phyloP scores from a whole-genome alignment of 1,140 invertebrate genomes.

The Diachasmimorpha longicaudata region DNA sequence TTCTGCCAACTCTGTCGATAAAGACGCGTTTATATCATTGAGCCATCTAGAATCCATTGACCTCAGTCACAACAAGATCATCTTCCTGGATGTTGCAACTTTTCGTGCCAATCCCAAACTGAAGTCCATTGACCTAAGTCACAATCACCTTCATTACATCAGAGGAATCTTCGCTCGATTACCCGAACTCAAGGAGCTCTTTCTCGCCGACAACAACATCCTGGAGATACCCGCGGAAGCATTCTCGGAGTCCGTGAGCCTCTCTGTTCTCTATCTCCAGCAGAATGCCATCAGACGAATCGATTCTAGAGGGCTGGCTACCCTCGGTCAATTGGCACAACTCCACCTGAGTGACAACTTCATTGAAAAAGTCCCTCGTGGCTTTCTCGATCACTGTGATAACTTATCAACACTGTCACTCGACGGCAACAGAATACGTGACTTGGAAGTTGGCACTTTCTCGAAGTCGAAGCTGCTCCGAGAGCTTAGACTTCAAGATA shows the following conservation, averaged over 20 bases:
- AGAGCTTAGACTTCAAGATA: constrained; percentile 86
- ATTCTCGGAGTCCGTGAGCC: constrained; percentile 76
- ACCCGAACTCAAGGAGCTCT: constrained; percentile 78
- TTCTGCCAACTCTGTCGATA: constrained; percentile 77
- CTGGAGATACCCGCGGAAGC: constrained; percentile 81
- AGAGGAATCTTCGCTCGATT: constrained; percentile 82
- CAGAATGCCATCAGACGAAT: constrained; percentile 84
- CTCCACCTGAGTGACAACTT: constrained; percentile 88
- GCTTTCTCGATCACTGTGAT: constrained; percentile 75
- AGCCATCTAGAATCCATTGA: constrained; percentile 81
- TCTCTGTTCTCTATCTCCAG: constrained; percentile 85
- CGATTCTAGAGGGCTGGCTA: constrained; percentile 74
- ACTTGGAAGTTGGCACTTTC: constrained; percentile 82
- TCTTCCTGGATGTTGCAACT: constrained; percentile 72
- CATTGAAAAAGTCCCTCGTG: constrained; percentile 75
- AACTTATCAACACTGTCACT: constrained; percentile 84
- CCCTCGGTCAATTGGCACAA: constrained; percentile 77
- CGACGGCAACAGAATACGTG: constrained; percentile 87
- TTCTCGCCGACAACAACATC: constrained; percentile 90
- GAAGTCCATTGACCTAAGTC: constrained; percentile 82
- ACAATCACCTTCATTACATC: constrained; percentile 88
- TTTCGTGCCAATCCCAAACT: constrained; percentile 79
- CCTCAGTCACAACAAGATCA: constrained; percentile 86
- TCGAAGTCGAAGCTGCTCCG: constrained; percentile 73
- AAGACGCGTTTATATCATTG: constrained; percentile 76